Evolutionary conservation across 2,113 vertebrate species (phyloP).

Genomic region (Alligator sinensis): DNA sequence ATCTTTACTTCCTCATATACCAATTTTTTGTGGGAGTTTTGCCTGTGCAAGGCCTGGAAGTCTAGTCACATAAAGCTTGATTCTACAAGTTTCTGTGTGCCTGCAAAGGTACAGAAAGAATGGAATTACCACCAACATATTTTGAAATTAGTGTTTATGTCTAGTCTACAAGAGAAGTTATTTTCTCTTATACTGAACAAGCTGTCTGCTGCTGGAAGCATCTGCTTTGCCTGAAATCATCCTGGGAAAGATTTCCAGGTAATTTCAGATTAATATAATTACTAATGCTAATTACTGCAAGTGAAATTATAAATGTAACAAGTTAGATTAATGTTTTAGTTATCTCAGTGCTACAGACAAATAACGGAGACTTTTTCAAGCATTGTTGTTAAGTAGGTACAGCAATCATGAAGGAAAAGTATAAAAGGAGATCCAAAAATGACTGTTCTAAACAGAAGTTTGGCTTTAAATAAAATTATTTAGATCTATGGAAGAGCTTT

Average conservation of each 20-base stretch:
- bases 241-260: not conserved
- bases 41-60: too few species aligned
- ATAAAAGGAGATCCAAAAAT: not conserved
- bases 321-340: not conserved
- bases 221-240: not conserved
- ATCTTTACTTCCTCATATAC: too few species aligned
- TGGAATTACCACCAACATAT: too few species aligned
- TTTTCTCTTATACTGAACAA: not conserved
- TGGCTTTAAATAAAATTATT: not conserved
- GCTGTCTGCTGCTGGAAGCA: not conserved
- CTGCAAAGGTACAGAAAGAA: too few species aligned
- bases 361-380: not conserved
- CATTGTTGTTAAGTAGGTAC: not conserved
- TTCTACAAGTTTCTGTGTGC: too few species aligned
- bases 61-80: too few species aligned
- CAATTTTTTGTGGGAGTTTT: too few species aligned
- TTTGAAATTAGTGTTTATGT: too few species aligned
- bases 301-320: conserved; percentile 35
- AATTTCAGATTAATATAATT: conserved; percentile 27
- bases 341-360: not conserved
- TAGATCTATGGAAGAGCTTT: not conserved
- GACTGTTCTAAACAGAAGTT: not conserved
- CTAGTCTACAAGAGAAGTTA: too few species aligned
- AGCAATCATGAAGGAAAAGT: too few species aligned
- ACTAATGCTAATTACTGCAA: not conserved